Conservation (phyloP, 2,113 vertebrate genomes). For the Ondatra zibethicus region DNA sequence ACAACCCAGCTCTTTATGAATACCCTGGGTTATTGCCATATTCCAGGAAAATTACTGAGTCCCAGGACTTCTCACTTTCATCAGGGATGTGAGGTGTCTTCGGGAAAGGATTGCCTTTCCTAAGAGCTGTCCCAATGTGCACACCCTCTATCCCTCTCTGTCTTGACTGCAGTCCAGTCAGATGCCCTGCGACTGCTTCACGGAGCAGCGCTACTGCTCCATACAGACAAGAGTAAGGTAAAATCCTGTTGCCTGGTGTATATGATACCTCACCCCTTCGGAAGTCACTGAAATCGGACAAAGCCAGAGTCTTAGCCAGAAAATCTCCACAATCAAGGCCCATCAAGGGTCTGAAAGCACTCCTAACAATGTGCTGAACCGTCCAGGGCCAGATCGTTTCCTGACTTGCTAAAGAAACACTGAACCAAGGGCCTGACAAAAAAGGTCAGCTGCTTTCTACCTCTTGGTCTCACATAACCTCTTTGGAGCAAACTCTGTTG, state of each 20-base stretch:
- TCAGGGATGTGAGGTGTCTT: constrained; percentile 16
- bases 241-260: background rate
- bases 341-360: background rate
- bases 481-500: background rate
- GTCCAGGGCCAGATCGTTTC: background rate
- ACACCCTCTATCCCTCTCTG: background rate
- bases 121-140: background rate
- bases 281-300: background rate
- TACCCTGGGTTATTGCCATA: background rate
- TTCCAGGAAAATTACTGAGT: constrained; percentile 34
- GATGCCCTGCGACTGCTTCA: background rate
- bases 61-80: background rate
- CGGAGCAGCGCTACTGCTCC: background rate
- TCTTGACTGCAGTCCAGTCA: background rate
- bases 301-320: background rate
- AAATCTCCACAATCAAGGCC: background rate
- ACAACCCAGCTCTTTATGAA: background rate
- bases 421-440: background rate
- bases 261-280: constrained; percentile 3
- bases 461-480: background rate
- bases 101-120: background rate
- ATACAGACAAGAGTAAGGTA: background rate
- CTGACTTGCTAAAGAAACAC: background rate
- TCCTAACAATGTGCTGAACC: background rate
- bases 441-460: background rate